Conservation (phyloP, 2,888 invertebrate genomes). For the Antheraea assamensis region DNA sequence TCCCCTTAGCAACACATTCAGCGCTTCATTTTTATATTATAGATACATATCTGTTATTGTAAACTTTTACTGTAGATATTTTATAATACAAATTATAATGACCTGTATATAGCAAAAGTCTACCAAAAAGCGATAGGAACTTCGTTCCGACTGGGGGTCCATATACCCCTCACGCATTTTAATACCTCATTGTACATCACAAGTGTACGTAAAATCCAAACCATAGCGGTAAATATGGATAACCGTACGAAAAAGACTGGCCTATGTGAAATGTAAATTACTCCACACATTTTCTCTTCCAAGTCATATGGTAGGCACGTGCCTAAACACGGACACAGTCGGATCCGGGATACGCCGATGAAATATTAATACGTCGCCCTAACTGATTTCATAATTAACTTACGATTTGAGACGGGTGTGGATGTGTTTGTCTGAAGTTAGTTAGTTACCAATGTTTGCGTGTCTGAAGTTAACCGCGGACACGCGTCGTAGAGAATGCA, state of each 20-base stretch:
- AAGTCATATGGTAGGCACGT: conserved; percentile 14
- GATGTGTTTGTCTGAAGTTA: neutral
- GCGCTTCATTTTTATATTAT: too few relatives aligned
- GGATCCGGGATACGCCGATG: conserved; percentile 33
- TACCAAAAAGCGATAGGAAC: too few relatives aligned
- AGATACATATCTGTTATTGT: too few relatives aligned
- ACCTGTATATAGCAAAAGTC: too few relatives aligned
- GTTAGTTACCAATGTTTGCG: neutral
- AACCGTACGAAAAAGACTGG: neutral
- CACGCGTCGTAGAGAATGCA: too few relatives aligned
- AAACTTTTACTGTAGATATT: too few relatives aligned
- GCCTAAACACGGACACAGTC: neutral
- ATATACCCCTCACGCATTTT: too few relatives aligned
- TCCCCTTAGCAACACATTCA: too few relatives aligned
- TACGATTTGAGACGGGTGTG: neutral
- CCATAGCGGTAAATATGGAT: neutral
- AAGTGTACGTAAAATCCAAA: too few relatives aligned
- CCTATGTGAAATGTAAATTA: neutral
- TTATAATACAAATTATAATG: too few relatives aligned
- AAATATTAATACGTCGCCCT: conserved; percentile 34
- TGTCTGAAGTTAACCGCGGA: neutral
- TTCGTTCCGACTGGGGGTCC: too few relatives aligned
- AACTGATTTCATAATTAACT: neutral
- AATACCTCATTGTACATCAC: too few relatives aligned
- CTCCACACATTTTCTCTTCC: neutral